phyloP scores from a whole-genome alignment of 2,113 vertebrate genomes.

The Lophotis ruficrista region DNA sequence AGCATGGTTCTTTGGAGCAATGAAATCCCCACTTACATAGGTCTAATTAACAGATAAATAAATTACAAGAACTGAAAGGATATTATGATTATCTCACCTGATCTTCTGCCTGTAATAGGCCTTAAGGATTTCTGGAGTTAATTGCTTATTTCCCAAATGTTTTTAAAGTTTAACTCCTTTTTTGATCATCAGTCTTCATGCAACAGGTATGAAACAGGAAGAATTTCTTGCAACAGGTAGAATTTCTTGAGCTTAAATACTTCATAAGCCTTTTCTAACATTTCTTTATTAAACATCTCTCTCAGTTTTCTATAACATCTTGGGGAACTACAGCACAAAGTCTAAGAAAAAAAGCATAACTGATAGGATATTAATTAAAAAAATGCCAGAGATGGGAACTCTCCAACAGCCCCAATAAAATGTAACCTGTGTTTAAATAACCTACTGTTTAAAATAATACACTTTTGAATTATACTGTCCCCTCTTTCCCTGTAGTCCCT shows the following conservation, averaged over 20 bases:
- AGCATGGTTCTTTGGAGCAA: background rate
- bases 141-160: conserved; percentile 3
- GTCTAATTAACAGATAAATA: conserved; percentile 54
- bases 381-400: background rate
- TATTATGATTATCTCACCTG: conserved; percentile 16
- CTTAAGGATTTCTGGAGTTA: conserved; percentile 10
- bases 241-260: background rate
- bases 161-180: background rate
- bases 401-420: background rate
- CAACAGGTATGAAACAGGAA: background rate
- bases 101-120: background rate
- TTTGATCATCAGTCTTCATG: background rate
- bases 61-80: conserved; percentile 18
- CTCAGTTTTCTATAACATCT: background rate
- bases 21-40: background rate
- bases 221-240: background rate
- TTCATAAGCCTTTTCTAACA: background rate
- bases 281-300: background rate
- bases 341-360: background rate
- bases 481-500: background rate
- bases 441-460: background rate
- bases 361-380: background rate
- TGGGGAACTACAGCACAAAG: background rate
- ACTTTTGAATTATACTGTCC: background rate
- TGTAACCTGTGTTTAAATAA: background rate